These are phyloP conservation scores for Hirtodrosophila histrioides DNA, from an alignment of 2,888 invertebrate genomes.

Conservation along the genomic window DNA sequence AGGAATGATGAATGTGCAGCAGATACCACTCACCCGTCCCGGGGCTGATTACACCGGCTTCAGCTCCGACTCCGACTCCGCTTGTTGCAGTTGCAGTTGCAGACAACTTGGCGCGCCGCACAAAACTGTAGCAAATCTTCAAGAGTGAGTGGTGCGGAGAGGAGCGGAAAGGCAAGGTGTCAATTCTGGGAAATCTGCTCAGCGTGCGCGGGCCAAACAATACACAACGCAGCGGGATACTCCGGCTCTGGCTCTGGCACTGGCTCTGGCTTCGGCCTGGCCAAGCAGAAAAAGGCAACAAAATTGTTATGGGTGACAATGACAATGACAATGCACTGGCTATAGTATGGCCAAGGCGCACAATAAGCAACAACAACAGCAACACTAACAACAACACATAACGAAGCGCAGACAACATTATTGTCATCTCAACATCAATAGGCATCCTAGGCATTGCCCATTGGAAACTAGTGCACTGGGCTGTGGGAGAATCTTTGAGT, in stretches of 20 bases:
- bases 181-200: slow-evolving; percentile 74
- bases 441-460: slow-evolving; percentile 17
- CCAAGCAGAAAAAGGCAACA: slow-evolving; percentile 56
- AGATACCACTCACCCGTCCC: slow-evolving; percentile 26
- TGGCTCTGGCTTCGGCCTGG: slow-evolving; percentile 11
- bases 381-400: slow-evolving; percentile 27
- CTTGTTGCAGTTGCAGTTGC: slow-evolving; percentile 15
- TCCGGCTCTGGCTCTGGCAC: not conserved
- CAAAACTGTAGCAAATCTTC: slow-evolving; percentile 73
- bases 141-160: slow-evolving; percentile 7
- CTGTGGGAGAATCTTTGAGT: slow-evolving; percentile 47
- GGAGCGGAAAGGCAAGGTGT: slow-evolving; percentile 64
- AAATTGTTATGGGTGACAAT: slow-evolving; percentile 77
- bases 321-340: slow-evolving; percentile 57
- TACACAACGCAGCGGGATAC: slow-evolving; percentile 49
- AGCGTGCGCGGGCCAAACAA: slow-evolving; percentile 55
- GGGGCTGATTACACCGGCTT: slow-evolving; percentile 34
- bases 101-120: slow-evolving; percentile 80
- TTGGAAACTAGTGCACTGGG: slow-evolving; percentile 46
- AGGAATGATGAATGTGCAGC: slow-evolving; percentile 62
- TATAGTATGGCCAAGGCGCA: slow-evolving; percentile 22
- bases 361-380: slow-evolving; percentile 23
- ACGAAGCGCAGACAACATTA: slow-evolving; percentile 56
- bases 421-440: slow-evolving; percentile 51
- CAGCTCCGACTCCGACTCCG: not conserved